phyloP scores from a whole-genome alignment of 2,888 invertebrate genomes.

The Arrhopalites spinosus region DNA sequence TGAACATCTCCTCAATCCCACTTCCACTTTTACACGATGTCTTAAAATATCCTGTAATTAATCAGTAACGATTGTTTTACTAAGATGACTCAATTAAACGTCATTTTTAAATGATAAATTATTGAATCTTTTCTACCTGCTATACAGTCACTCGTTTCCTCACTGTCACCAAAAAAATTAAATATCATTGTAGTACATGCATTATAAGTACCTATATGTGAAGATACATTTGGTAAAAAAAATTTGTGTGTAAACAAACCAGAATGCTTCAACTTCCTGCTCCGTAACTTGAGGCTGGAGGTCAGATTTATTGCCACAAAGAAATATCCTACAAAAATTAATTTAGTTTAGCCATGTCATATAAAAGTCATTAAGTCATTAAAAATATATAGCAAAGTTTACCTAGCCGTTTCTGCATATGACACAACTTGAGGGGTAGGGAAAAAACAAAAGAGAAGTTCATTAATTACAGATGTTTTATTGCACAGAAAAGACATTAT shows the following conservation, averaged over 20 bases:
- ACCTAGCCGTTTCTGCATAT: constrained; percentile 93
- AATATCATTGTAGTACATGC: neutral
- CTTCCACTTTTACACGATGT: constrained; percentile 87
- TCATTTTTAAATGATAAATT: too few species aligned
- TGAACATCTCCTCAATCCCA: constrained; percentile 88
- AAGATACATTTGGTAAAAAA: neutral
- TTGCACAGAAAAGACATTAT: too few species aligned
- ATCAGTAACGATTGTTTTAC: neutral
- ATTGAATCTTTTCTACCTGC: constrained; percentile 8
- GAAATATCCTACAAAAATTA: too few species aligned
- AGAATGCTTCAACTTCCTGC: constrained; percentile 48
- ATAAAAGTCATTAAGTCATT: too few species aligned
- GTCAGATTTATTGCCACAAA: constrained; percentile 91
- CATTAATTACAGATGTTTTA: too few species aligned
- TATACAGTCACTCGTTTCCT: constrained; percentile 34
- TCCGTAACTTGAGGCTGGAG: constrained; percentile 65
- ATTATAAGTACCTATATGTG: neutral
- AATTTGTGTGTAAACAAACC: constrained; percentile 31
- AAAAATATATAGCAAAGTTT: too few species aligned
- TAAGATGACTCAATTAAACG: neutral
- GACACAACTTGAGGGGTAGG: too few species aligned
- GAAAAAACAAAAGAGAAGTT: too few species aligned
- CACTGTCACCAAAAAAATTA: constrained; percentile 11
- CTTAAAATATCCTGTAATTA: constrained; percentile 79
- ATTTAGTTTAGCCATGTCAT: too few species aligned